Evolutionary conservation across 2,888 invertebrate genomes (phyloP).

Genomic region (Luperina nickerlii): DNA sequence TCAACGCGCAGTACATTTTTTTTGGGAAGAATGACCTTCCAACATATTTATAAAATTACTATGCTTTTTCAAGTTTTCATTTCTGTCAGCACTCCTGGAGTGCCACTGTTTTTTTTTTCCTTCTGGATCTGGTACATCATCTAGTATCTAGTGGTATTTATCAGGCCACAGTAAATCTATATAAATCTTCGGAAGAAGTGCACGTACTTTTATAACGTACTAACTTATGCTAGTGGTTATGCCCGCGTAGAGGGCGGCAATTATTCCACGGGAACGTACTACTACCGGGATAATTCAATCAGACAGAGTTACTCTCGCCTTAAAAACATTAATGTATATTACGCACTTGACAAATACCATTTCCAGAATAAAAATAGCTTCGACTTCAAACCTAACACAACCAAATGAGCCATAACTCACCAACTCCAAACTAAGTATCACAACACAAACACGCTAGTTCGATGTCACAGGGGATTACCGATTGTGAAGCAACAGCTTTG

Average conservation of each 20-base stretch:
- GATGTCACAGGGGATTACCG: constrained; percentile 42
- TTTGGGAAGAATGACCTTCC: no score
- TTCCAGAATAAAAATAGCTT: background rate
- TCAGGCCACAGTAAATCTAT: background rate
- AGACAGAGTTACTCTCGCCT: background rate
- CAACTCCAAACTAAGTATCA: constrained; percentile 25
- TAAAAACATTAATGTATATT: background rate
- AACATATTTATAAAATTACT: no score
- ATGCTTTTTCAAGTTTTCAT: no score
- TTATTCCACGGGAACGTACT: background rate
- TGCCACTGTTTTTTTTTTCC: background rate
- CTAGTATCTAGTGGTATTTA: background rate
- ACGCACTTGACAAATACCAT: background rate
- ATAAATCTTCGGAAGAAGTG: background rate
- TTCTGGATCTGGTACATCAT: background rate
- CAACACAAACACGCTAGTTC: constrained; percentile 28
- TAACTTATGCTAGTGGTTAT: background rate
- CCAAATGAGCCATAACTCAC: constrained; percentile 26
- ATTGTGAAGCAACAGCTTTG: constrained; percentile 27
- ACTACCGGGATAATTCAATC: background rate
- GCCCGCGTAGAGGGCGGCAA: background rate
- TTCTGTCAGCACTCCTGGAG: no score
- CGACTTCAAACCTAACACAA: background rate
- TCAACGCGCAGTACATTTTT: no score
- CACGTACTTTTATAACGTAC: background rate